Conservation (phyloP, 2,888 invertebrate species). For the Lucinisca nassula region DNA sequence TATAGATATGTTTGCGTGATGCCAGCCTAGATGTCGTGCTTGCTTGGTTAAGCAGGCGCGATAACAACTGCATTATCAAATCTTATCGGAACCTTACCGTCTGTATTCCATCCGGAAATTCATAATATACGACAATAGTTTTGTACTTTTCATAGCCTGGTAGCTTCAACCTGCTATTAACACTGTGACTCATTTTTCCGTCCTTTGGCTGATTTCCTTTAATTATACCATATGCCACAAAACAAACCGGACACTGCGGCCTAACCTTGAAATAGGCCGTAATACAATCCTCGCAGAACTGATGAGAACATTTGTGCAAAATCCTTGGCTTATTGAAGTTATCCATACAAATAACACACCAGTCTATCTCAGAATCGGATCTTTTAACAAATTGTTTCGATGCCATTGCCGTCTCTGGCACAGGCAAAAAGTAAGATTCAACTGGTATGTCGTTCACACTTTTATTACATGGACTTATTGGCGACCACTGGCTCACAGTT, state of each 20-base stretch:
- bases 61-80: too few relatives aligned
- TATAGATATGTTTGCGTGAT: too few relatives aligned
- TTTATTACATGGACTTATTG: too few relatives aligned
- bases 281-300: slow-evolving; percentile 71
- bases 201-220: slow-evolving; percentile 67
- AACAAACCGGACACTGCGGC: slow-evolving; percentile 74
- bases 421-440: too few relatives aligned
- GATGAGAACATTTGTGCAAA: slow-evolving; percentile 71
- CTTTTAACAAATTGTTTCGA: not conserved
- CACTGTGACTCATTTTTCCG: slow-evolving; percentile 61
- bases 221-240: slow-evolving; percentile 68
- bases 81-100: slow-evolving; percentile 70
- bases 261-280: slow-evolving; percentile 66
- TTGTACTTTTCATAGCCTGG: slow-evolving; percentile 63
- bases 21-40: too few relatives aligned
- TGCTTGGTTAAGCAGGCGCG: too few relatives aligned
- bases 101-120: slow-evolving; percentile 69
- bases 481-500: too few relatives aligned
- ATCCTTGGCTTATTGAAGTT: slow-evolving; percentile 58
- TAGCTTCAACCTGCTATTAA: slow-evolving; percentile 39
- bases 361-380: slow-evolving; percentile 40
- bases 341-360: slow-evolving; percentile 69
- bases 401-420: not conserved
- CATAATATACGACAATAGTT: slow-evolving; percentile 67
- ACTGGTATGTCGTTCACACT: too few relatives aligned